Evolutionary conservation across 2,888 invertebrate genomes (phyloP).

Genomic region (Carabus problematicus): DNA sequence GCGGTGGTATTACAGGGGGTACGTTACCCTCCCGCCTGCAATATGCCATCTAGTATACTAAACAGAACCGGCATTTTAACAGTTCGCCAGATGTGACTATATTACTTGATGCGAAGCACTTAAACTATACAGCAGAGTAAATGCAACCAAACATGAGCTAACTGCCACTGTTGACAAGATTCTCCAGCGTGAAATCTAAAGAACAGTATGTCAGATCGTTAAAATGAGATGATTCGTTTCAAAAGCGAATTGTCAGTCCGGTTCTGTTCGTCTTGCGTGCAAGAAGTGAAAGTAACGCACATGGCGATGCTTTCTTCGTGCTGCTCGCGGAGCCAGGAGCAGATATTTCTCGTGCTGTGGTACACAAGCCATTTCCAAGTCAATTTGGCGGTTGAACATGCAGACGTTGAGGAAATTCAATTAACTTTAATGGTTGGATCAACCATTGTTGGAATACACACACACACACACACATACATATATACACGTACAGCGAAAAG

Average conservation of each 20-base stretch:
- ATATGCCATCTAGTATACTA: not conserved
- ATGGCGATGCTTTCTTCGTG: not conserved
- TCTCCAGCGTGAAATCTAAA: too few relatives aligned
- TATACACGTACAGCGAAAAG: not conserved
- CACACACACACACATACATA: slow-evolving; percentile 14
- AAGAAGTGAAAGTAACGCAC: slow-evolving; percentile 50
- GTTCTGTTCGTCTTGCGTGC: not conserved
- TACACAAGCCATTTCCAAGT: slow-evolving; percentile 58
- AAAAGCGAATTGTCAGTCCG: too few relatives aligned
- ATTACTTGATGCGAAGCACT: too few relatives aligned
- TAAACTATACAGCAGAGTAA: too few relatives aligned
- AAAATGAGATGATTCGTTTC: too few relatives aligned
- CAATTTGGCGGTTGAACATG: slow-evolving; percentile 60
- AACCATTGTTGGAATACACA: slow-evolving; percentile 48
- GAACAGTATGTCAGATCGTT: too few relatives aligned
- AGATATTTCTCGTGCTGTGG: slow-evolving; percentile 55
- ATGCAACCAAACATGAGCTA: too few relatives aligned
- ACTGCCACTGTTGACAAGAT: too few relatives aligned
- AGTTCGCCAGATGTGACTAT: too few relatives aligned
- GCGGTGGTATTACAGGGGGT: not conserved
- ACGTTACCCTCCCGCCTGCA: not conserved
- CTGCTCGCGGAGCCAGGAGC: not conserved
- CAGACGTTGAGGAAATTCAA: slow-evolving; percentile 63
- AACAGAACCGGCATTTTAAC: not conserved
- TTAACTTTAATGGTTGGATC: slow-evolving; percentile 64